These are phyloP conservation scores for Setophaga kirtlandii DNA, from an alignment of 2,113 vertebrate species.

Conservation along the genomic window DNA sequence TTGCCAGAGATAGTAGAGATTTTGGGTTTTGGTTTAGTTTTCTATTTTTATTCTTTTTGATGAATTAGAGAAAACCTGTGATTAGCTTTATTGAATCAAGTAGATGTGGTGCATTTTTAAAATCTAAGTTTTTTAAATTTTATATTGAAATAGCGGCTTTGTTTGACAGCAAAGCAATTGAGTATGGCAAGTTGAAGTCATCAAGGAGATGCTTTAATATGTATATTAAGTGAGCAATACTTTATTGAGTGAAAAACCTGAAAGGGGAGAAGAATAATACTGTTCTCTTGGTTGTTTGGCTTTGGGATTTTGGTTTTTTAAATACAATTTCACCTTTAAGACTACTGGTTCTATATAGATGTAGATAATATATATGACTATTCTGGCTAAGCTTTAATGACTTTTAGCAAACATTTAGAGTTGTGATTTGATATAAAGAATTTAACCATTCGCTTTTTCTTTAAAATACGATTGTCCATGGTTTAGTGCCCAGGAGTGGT, in stretches of 20 bases:
- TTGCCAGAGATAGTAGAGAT: slow-evolving; percentile 52
- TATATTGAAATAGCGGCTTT: background rate
- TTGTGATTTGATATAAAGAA: background rate
- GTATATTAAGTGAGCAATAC: background rate
- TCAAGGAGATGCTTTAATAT: background rate
- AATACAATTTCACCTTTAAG: background rate
- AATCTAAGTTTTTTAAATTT: background rate
- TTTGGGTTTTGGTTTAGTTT: background rate
- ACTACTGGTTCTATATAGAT: background rate
- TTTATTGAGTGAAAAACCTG: background rate
- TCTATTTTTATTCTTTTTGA: background rate
- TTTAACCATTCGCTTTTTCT: slow-evolving; percentile 6
- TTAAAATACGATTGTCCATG: background rate
- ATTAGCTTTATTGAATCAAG: background rate
- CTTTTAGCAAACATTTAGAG: background rate
- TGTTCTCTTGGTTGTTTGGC: background rate
- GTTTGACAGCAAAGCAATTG: background rate
- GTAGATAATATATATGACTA: slow-evolving; percentile 10
- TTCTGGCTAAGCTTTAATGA: slow-evolving; percentile 32
- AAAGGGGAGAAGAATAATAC: background rate
- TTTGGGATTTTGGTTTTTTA: slow-evolving; percentile 12
- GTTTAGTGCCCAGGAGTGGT: slow-evolving; percentile 22
- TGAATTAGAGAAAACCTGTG: background rate
- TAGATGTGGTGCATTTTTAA: background rate
- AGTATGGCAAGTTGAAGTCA: background rate